Evolutionary conservation across 1,140 invertebrate species (phyloP), one percentile per base, ranked within the genome.

Genomic region (Drosophila carrolli): DNA sequence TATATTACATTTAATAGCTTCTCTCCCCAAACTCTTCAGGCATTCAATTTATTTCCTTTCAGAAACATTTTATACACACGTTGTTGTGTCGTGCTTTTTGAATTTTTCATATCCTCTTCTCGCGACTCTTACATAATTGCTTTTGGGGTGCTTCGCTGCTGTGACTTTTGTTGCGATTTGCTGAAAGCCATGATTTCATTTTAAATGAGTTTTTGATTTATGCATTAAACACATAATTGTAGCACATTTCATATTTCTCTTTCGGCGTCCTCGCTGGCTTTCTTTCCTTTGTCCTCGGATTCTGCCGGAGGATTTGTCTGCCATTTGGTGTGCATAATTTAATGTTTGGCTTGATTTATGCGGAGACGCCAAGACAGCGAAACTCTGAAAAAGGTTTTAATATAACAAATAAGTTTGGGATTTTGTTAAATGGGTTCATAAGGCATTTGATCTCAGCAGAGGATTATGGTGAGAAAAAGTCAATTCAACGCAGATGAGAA

Each of bases 121-220:
- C 78, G 56, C 62, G 68, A 60, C 71, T 32, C 55, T 55, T 29
- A 82, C 40, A 81, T 86, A 85, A 85, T 85, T 85, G 81, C 81
- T 86, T 86, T 78, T 63, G 44, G 68, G 46, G 59, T 40, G 19
- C 65, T 77, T 50, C 19, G 65, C 73, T 47, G 63, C 38, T 81
- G 60, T 37, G 55, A 82, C 70, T 88, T 77, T 78, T 86, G 77
- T 86, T 79, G 62, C 74, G 82, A 86, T 86, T 83, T 83, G 84
- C 76, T 89, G 83, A 88, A 89, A 80, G 73, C 80, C 73, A 82
- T 77, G 83, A 88, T 89, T 88, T 88, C 75, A 89, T 88, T 88
- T 88, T 88, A 89, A 88, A 88, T 88, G 83, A 88, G 83, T 88
- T 88, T 88, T 88, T 88, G 83, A 88, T 88, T 88, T 88, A 88